phyloP scores from a whole-genome alignment of 2,113 vertebrate genomes.

The Rhizomys pruinosus region DNA sequence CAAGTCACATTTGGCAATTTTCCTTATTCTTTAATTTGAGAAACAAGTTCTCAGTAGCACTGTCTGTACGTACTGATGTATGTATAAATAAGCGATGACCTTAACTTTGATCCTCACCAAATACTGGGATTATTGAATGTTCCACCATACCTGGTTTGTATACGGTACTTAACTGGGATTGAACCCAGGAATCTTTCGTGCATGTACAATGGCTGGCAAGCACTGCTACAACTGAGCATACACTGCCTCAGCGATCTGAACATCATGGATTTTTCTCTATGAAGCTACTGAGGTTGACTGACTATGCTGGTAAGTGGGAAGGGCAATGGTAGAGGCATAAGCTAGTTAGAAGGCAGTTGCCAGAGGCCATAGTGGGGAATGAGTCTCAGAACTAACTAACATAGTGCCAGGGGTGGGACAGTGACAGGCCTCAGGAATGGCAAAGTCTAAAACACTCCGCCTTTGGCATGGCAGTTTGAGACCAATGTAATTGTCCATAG shows the following conservation, averaged over 20 bases:
- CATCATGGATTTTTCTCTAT: slow-evolving; percentile 12
- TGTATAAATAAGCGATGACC: no score
- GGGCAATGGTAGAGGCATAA: background rate
- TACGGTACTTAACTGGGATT: background rate
- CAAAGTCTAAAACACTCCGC: background rate
- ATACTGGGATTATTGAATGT: no score
- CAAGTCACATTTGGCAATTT: background rate
- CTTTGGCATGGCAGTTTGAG: background rate
- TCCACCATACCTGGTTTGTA: background rate
- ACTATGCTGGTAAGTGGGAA: background rate
- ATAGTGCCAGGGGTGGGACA: background rate
- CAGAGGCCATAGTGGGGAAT: no score
- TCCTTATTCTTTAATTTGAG: background rate
- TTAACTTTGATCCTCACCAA: background rate
- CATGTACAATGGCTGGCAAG: background rate
- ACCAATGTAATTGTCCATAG: background rate
- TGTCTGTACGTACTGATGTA: no score
- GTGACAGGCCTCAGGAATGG: background rate
- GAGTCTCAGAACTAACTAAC: background rate
- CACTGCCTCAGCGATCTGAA: background rate
- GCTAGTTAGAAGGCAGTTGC: background rate
- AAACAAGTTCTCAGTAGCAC: background rate
- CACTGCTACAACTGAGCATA: background rate
- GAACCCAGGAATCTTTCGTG: background rate
- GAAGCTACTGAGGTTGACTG: background rate